Conservation (phyloP, 2,113 vertebrate genomes). For the Microtus montanus region DNA sequence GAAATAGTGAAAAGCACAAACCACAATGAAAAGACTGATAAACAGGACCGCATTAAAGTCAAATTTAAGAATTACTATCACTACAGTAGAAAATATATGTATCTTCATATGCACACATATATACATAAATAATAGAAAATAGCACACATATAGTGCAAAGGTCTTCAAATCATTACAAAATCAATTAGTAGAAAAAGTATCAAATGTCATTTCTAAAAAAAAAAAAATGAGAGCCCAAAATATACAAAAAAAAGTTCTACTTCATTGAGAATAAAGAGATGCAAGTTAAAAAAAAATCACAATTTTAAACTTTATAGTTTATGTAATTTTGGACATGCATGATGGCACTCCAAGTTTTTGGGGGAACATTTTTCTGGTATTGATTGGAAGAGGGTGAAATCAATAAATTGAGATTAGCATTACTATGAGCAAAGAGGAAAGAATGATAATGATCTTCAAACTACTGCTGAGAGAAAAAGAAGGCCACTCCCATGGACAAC, state of each 20-base stretch:
- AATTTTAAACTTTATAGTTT: conserved; percentile 6
- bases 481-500: not conserved
- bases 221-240: not conserved
- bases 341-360: not conserved
- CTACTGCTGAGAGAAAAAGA: not conserved
- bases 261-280: conserved; percentile 2
- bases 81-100: not conserved
- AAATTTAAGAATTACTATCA: not conserved
- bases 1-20: not conserved
- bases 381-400: not conserved
- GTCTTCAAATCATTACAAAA: not conserved
- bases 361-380: not conserved
- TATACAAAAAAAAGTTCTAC: not conserved
- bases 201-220: not conserved
- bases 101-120: not conserved
- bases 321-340: not conserved
- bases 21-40: conserved; percentile 4
- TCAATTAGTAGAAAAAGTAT: not conserved
- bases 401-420: not conserved
- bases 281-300: conserved; percentile 45
- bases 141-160: not conserved
- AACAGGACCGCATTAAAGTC: not conserved
- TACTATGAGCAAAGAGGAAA: conserved; percentile 19
- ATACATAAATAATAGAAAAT: not conserved
- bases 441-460: not conserved